phyloP scores from a whole-genome alignment of 2,888 invertebrate species.

The Lasioglossum pauxillum region DNA sequence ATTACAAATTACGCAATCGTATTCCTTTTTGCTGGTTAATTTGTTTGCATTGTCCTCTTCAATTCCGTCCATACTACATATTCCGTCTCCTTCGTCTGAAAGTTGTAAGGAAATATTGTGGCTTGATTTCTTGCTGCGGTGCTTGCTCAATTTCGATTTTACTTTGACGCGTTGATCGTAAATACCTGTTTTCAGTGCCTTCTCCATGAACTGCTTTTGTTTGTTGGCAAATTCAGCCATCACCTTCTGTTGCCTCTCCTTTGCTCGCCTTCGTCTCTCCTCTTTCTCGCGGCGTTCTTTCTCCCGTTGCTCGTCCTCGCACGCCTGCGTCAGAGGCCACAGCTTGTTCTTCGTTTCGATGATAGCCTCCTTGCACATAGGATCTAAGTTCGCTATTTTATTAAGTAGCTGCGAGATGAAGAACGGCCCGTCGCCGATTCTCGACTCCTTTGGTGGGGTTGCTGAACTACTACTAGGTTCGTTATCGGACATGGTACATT shows the following conservation, averaged over 20 bases:
- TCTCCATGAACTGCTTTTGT: constrained; percentile 96
- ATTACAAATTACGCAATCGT: constrained; percentile 98
- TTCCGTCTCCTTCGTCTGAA: constrained; percentile 80
- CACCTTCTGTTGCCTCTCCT: constrained; percentile 95
- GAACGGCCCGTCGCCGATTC: constrained; percentile 94
- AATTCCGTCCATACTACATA: constrained; percentile 88
- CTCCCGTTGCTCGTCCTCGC: constrained; percentile 90
- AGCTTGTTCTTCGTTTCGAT: constrained; percentile 89
- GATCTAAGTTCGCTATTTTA: constrained; percentile 90
- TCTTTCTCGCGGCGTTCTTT: constrained; percentile 91
- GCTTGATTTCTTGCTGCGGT: background rate
- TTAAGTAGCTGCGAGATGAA: constrained; percentile 93
- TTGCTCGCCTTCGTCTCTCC: constrained; percentile 92
- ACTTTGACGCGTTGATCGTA: constrained; percentile 55
- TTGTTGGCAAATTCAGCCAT: constrained; percentile 97
- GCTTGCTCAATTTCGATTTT: background rate
- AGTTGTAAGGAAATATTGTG: background rate
- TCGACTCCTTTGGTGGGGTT: constrained; percentile 76
- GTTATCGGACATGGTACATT: constrained; percentile 75
- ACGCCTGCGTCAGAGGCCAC: constrained; percentile 93
- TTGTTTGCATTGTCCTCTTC: constrained; percentile 87
- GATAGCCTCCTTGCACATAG: constrained; percentile 89
- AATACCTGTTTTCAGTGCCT: constrained; percentile 88
- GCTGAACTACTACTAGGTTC: constrained; percentile 74
- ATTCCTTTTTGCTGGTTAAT: constrained; percentile 88